A percentile compares a stretch with the other conserved stretches of the same genome.
Evolutionary conservation across 2,797 vertebrate species (phyloP).

Genomic region (Sparus aurata): DNA sequence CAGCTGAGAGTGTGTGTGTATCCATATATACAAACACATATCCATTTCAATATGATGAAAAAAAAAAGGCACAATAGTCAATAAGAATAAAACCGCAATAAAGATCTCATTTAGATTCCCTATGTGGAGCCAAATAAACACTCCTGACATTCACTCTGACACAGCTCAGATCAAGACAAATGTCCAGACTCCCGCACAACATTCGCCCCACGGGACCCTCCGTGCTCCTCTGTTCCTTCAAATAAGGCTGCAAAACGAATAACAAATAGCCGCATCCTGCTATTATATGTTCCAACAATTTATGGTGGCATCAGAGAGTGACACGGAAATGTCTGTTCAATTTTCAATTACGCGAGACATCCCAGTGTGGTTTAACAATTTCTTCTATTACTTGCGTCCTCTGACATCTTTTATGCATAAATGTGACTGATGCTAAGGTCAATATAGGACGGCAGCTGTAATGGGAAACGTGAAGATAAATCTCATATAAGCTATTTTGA

Average conservation of each 20-base stretch:
- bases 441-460: constrained; percentile 33
- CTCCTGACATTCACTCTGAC: constrained; percentile 44
- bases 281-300: constrained; percentile 54
- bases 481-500: constrained; percentile 17
- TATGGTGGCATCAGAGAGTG: constrained; percentile 37
- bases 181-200: constrained; percentile 43
- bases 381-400: constrained; percentile 16
- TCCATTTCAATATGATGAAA: background rate
- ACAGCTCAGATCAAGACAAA: constrained; percentile 65
- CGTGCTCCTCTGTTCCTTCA: constrained; percentile 41
- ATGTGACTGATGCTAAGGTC: constrained; percentile 52
- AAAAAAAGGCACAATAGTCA: background rate
- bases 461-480: constrained; percentile 29
- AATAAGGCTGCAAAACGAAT: constrained; percentile 60
- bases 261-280: constrained; percentile 46
- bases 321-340: constrained; percentile 43
- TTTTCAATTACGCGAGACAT: constrained; percentile 51
- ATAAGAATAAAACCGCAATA: constrained; percentile 31
- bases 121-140: constrained; percentile 33
- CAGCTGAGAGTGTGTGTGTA: background rate
- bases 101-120: constrained; percentile 48
- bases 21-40: background rate
- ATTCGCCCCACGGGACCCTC: constrained; percentile 54
- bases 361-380: constrained; percentile 29
- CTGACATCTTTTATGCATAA: constrained; percentile 41